phyloP scores from a whole-genome alignment of 2,888 invertebrate genomes.

The Steinernema scapterisci region DNA sequence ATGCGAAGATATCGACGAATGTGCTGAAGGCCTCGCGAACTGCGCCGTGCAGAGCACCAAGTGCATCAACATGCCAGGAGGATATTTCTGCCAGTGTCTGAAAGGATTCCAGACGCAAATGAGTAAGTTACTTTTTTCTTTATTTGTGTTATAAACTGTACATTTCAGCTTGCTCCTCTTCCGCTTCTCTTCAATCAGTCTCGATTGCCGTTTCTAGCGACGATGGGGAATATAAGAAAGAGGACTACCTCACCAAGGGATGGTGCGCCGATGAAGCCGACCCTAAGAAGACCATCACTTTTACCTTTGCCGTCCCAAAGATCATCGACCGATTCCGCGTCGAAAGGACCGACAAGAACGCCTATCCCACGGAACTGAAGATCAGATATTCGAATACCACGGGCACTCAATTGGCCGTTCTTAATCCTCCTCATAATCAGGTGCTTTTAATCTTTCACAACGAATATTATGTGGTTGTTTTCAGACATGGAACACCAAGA shows the following conservation, averaged over 20 bases:
- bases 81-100: slow-evolving; percentile 64
- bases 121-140: slow-evolving; percentile 44
- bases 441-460: background rate
- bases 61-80: slow-evolving; percentile 65
- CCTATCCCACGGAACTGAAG: slow-evolving; percentile 33
- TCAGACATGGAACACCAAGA: slow-evolving; percentile 33
- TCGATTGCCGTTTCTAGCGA: slow-evolving; percentile 39
- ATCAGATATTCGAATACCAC: slow-evolving; percentile 14
- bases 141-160: background rate
- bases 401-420: background rate
- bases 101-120: slow-evolving; percentile 63
- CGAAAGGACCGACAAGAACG: slow-evolving; percentile 43
- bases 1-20: slow-evolving; percentile 66
- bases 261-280: slow-evolving; percentile 44
- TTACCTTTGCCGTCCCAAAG: slow-evolving; percentile 51
- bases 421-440: slow-evolving; percentile 6
- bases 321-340: slow-evolving; percentile 54
- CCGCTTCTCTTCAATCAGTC: slow-evolving; percentile 36
- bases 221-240: slow-evolving; percentile 12
- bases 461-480: slow-evolving; percentile 19
- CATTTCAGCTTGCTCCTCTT: slow-evolving; percentile 43
- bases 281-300: slow-evolving; percentile 38
- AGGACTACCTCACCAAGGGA: slow-evolving; percentile 23
- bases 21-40: slow-evolving; percentile 54
- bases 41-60: slow-evolving; percentile 56